Base-by-base conservation (phyloP, 2,888 invertebrate species). In the Fissipunctia ypsillon region DNA sequence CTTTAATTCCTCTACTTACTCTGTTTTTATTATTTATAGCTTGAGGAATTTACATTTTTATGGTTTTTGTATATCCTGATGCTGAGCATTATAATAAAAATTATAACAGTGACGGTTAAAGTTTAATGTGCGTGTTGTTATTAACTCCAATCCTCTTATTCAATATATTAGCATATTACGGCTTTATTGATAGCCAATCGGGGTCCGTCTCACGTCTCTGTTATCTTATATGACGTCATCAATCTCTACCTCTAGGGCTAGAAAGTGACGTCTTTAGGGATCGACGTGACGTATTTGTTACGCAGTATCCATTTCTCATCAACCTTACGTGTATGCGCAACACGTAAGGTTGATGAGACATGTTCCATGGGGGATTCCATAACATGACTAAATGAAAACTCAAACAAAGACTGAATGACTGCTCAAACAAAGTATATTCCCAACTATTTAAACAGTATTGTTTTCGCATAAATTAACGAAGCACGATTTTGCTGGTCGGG, bases 241-340 rank as follows among this genome's bases (percentile, higher is more conserved):
- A 83, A 80, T 82, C 83, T 80, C 84, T 66, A 77, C 76, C 86
- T 76, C 85, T 63, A 80, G 84, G 84, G 87, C 70, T 86, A 85
- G 90, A 90, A 88, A 90, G 88, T 84, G 69, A 83, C 59, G 78
- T 84, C 88, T 74, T 71, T 25, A 67, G 88, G 88, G 89, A 87
- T 50, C 64, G 6, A 71, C 54, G 56, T 79, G 78, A 76, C 76
- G 69, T 82, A 78, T 84, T 79, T 74, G 78, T 80, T 78, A 78
- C 79, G 76, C 63, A 70, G 66, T 84, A 81, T 76, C 73, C 71
- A 81, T 87, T 81, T 78, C 81, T 76, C 79, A 82, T 69, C 65
- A 56, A 52, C 56, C n/a, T 59, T 60, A 73, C 67, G 60, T 74
- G 57, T 72, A 79, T 80, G 73, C 77, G 67, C 63, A 68, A 77